Base-by-base conservation (phyloP, 2,888 invertebrate species). In the Calameuta filiformis region DNA sequence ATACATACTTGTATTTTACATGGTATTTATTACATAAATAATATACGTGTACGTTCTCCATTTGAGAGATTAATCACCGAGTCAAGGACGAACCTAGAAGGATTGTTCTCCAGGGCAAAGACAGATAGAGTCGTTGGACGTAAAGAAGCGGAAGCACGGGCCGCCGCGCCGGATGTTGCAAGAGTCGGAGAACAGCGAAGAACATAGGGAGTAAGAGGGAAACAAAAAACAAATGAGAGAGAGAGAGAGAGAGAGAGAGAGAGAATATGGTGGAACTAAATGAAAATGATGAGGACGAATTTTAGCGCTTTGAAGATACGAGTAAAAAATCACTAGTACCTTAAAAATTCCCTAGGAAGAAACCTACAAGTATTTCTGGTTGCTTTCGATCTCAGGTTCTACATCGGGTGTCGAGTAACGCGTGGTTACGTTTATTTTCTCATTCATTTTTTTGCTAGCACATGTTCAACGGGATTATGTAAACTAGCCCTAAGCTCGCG, bases 111-210 rank as follows among this genome's bases (percentile, higher is more conserved):
- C 69, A 69, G 68, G 79, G 76, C 34, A 79, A 79, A 76, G 76
- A 79, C 80, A 79, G 81, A 77, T 79, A 73, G 56, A 56, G 56
- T 56, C 79, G 77, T 35, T 40, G 75, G 73, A 69, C 34, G 15
- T 87, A 89, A 86, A 86, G 87, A 88, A 87, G 88, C 89, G 90
- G 90, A 90, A 90, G 84, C 81, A 90, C 87, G 90, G 89, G 82
- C 87, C 85, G 85, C 78, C 84, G 88, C 85, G 84, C 85, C 88
- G 89, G 89, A 89, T 89, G 87, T 90, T 89, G 87, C 87, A 85
- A 87, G 85, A 85, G 83, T 81, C 37, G 79, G 69, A 76, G 76
- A 75, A 75, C 82, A 56, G 81, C 82, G 84, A 84, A 85, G 83
- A 84, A 83, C 86, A 80, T 81, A 34, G 71, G 71, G 23, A 34